Evolutionary conservation across 1,140 invertebrate species (phyloP), one percentile per base, ranked within the genome.

Genomic region (Nephila pilipes): DNA sequence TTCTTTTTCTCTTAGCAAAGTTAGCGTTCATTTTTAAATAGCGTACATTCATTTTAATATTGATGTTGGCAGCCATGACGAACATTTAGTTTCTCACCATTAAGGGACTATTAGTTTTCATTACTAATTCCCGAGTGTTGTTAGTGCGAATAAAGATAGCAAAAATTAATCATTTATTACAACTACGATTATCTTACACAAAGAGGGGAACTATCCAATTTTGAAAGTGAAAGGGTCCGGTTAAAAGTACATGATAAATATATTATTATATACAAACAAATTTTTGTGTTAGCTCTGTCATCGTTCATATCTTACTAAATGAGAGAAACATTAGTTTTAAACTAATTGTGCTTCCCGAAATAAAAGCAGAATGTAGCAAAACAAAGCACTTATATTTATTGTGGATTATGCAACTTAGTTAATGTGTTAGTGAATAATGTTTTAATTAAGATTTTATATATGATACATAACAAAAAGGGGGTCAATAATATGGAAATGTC

Each of bases 11-110:
- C 63, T 29, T 69, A n/a, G 18, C 18, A 75, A 16, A 32, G 29
- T 29, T 65, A 65, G 25, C 63, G 22, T 25, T 29, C 69, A 16
- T 36, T 75, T 75, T 75, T 75, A 32, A 75, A 75, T 20, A 16
- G 18, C n/a, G 69, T 36, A 36, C 69, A 75, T 75, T 75, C 16
- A 75, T 75, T 75, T 75, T 32, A 75, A 75, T 75, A 75, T 75
- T 16, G 14, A 75, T 20, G 69, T 32, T 36, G 29, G 32, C 69
- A 75, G 69, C 18, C n/a, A 36, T 75, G 69, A 75, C 69, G 29
- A 10, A 29, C 29, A 22, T 75, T 75, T 20, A 18, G 29, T 75
- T 18, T 29, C 18, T 1, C 25, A 75, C 29, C 29, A 75, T 75
- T 75, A 65, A 75, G 29, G 32, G 69, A 29, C 29, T 36, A 75